Conservation (phyloP, 2,797 vertebrate genomes). For the Hypotaenidia okinawae region DNA sequence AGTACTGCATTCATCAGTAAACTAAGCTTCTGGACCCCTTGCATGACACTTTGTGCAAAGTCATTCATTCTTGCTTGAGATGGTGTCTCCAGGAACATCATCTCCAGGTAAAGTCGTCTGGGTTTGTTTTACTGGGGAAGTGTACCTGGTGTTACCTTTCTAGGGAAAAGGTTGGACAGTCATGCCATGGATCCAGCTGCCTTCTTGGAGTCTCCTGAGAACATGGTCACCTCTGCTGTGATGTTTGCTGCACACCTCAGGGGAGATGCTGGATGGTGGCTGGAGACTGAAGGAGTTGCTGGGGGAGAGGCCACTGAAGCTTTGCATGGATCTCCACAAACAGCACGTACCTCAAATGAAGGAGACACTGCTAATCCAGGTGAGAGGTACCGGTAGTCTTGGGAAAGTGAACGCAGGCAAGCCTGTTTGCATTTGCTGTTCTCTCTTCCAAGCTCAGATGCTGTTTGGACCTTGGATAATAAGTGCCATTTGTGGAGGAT, state of each 20-base stretch:
- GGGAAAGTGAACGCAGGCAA: not conserved
- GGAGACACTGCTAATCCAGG: not conserved
- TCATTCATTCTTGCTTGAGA: not conserved
- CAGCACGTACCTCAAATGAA: rapidly evolving
- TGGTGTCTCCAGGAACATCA: not conserved
- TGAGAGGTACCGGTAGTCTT: not conserved
- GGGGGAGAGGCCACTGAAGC: not conserved
- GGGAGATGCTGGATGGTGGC: not conserved
- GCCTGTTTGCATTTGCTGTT: not conserved
- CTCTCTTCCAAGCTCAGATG: not conserved
- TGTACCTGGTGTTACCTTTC: rapidly evolving
- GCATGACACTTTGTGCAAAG: not conserved
- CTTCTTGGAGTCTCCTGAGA: not conserved
- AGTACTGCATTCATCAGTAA: not conserved
- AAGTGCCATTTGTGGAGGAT: not conserved
- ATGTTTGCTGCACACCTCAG: not conserved
- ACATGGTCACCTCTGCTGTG: rapidly evolving
- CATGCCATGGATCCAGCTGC: not conserved
- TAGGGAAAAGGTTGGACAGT: not conserved
- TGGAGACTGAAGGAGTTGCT: not conserved
- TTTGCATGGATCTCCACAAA: not conserved
- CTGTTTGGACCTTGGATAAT: not conserved
- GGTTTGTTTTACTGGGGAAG: not conserved
- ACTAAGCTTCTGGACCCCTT: not conserved
- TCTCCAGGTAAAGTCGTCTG: not conserved